Evolutionary conservation across 2,113 vertebrate species (phyloP).

Genomic region (Alethe castanea): DNA sequence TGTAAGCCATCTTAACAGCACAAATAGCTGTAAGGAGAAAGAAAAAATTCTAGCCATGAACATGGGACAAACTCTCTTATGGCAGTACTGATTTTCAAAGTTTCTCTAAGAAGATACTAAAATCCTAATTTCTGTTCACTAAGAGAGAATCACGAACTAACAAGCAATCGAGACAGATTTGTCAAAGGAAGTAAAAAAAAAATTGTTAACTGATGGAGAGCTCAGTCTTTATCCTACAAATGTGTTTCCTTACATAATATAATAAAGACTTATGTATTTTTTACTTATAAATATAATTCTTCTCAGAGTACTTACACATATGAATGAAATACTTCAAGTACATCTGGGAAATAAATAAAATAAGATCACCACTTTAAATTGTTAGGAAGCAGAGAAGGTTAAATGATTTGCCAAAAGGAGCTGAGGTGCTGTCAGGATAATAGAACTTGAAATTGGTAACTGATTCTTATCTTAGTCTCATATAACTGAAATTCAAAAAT

Average conservation of each 20-base stretch:
- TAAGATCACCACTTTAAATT: neutral
- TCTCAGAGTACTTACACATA: neutral
- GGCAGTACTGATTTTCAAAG: neutral
- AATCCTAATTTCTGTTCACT: neutral
- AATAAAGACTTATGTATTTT: neutral
- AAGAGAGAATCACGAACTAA: neutral
- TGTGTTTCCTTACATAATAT: neutral
- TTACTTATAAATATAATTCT: neutral
- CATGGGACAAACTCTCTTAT: neutral
- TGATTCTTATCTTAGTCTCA: neutral
- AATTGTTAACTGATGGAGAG: neutral
- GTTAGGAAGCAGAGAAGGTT: neutral
- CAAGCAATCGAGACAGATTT: neutral
- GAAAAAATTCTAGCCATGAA: neutral
- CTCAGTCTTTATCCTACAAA: neutral
- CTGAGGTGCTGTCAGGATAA: neutral
- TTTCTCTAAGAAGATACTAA: neutral
- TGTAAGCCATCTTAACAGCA: neutral
- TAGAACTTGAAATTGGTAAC: neutral
- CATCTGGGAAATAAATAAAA: neutral
- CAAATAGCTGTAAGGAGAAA: neutral
- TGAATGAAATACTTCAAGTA: neutral
- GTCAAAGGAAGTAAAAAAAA: neutral
- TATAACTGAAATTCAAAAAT: neutral
- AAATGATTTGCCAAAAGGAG: slow-evolving; percentile 2